Evolutionary conservation across 2,888 invertebrate species (phyloP), one percentile per base, ranked within the genome.

Genomic region (Mylabris sibirica): DNA sequence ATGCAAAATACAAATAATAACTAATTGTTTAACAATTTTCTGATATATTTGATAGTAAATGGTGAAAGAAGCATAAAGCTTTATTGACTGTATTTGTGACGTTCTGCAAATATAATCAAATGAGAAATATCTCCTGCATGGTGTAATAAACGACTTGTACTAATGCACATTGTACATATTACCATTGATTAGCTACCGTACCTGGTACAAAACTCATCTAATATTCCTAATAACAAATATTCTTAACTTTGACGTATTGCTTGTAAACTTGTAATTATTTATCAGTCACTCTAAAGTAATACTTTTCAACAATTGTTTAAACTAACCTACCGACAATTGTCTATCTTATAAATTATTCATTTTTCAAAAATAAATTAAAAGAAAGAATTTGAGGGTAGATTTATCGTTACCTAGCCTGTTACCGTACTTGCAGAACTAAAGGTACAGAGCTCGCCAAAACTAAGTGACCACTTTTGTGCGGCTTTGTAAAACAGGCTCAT

Each of bases 121-220:
- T 73, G 68, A 66, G 70, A 72, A 73, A 75, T 74, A 72, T 76
- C 75, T 73, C 71, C 74, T 75, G 75, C 74, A 75, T 78, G n/a
- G 72, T 68, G 73, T 78, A 77, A 78, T 76, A 72, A 76, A 72
- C 70, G 57, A 60, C 57, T 61, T 70, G 57, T 63, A 74, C 72
- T 78, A 78, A 78, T 77, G 67, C 68, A 65, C 72, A 76, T 65
- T 66, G 75, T 72, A 76, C 76, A 77, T 77, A 77, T 73, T 76
- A 71, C 75, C 70, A 59, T 67, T 67, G 70, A 69, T 69, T 66
- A 69, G 72, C 68, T 71, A 68, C 74, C 70, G 76, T 77, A 67
- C 76, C 75, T 72, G 75, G 76, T 67, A 76, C 73, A 72, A 69
- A 41, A 6, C 38, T 34, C n/a, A 20, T 14, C 20, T 61, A 61